Evolutionary conservation across 2,113 vertebrate species (phyloP), one percentile per base, ranked within the genome.

Genomic region (Cinclus mexicanus): DNA sequence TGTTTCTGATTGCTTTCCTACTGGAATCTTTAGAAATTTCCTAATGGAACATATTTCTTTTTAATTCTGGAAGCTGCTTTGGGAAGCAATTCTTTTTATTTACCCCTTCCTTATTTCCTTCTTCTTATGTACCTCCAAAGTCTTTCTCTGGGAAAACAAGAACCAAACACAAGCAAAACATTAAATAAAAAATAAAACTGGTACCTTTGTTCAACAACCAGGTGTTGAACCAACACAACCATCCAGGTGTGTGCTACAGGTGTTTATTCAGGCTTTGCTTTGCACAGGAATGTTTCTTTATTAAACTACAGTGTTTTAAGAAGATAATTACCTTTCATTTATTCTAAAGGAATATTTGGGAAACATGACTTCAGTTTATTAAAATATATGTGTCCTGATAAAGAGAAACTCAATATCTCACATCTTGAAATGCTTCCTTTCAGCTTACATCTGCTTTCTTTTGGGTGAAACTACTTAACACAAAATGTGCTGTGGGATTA

Each of bases 321-420:
- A 64, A 15, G 3, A 2, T 59, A 22, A 14, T 55, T 64, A 28
- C 4, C 4, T 71, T 88, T 11, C 5, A 4, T 17, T 75, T 92
- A 10, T 69, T 37, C 13, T 81, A 63, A 91, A 44, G 28, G 23
- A 83, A 15, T 80, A 23, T 52, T 39, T 74, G 26, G 26, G 53
- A 80, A 59, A 41, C 0, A 0, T 50, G 4, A 56, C 6, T 60
- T 70, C 3, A 52, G 4, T 55, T 87, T 15, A 14, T 47, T 31
- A n/a, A 77, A 85, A 68, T 22, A 37, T 67, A 35, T 29, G 21
- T 29, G 8, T 80, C 11, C n/a, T 75, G 10, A 41, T 87, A 56
- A 78, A 8, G 41, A 76, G 65, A 23, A 61, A 35, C 17, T 11
- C 47, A 69, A 11, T 60, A 26, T 8, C 5, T 64, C 13, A 9